phyloP scores from a whole-genome alignment of 2,888 invertebrate genomes.

The Hipparchia semele region DNA sequence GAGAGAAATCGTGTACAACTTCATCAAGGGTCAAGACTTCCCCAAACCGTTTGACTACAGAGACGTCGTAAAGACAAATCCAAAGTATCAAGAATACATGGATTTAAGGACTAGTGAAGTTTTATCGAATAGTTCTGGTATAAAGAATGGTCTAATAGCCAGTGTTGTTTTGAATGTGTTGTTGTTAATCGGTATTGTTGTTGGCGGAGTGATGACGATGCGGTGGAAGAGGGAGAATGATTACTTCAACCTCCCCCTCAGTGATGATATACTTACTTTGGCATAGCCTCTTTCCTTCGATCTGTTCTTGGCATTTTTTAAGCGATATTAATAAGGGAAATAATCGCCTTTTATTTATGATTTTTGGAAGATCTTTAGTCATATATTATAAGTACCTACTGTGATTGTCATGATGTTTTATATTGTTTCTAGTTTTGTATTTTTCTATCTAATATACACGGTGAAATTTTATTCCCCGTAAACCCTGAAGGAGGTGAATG shows the following conservation, averaged over 20 bases:
- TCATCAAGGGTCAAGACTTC: constrained; percentile 54
- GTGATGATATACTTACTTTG: constrained; percentile 51
- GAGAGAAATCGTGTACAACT: constrained; percentile 53
- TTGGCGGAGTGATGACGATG: constrained; percentile 50
- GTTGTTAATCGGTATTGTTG: constrained; percentile 49
- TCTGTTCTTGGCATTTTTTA: too few relatives aligned
- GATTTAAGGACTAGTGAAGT: constrained; percentile 34
- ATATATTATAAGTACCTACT: background rate
- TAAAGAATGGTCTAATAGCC: constrained; percentile 50
- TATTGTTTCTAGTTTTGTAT: background rate
- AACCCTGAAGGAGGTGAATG: too few relatives aligned
- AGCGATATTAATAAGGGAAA: background rate
- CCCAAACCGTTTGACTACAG: constrained; percentile 36
- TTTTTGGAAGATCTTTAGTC: too few relatives aligned
- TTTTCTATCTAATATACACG: background rate
- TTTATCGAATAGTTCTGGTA: constrained; percentile 37
- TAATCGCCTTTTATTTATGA: too few relatives aligned
- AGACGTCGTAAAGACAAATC: constrained; percentile 7
- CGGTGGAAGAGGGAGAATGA: constrained; percentile 55
- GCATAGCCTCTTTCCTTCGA: constrained; percentile 18
- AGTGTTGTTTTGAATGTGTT: constrained; percentile 63
- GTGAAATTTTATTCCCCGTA: too few relatives aligned
- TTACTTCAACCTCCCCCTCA: constrained; percentile 47
- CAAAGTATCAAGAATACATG: constrained; percentile 31
- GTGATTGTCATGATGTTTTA: background rate